Base-by-base conservation (phyloP, 2,888 invertebrate genomes). In the Coenonympha glycerion region DNA sequence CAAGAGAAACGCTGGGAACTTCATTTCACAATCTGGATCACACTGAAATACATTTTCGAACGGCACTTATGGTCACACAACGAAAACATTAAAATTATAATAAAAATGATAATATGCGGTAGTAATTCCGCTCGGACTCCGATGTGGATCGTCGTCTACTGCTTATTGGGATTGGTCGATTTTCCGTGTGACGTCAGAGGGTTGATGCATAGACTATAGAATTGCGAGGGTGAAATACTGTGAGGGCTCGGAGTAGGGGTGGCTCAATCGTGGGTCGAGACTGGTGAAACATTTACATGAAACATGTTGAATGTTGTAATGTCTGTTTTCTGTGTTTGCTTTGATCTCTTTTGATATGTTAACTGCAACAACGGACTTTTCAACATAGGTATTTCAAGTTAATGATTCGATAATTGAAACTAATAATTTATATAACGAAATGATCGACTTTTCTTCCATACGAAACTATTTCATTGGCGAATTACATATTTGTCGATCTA, bases 111-210 rank as follows among this genome's bases (percentile, higher is more conserved):
- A 64, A 71, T 76, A 69, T 76, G 79, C 78, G 74, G 71, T 73
- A 69, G 74, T 82, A 73, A 71, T 71, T 75, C 72, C 72, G 74
- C 75, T 68, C 70, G n/a, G n/a, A n/a, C n/a, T n/a, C n/a, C n/a
- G n/a, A 64, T 65, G 69, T 73, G 77, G 76, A 76, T 75, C 76
- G 83, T 81, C 76, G 79, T 81, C 75, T 73, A 82, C 85, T 84
- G 76, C 79, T 78, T 71, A 73, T 77, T 79, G 78, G 85, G 88
- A 90, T 90, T 90, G 89, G 89, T 89, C 89, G 90, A 90, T 89
- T 86, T 87, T 79, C 85, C 77, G 68, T 60, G 79, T 89, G 88
- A 89, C 89, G 89, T 89, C 89, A 89, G 82, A 79, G 88, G 88
- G 88, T 87, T 74, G 79, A 67, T 73, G 66, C 85, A 86, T 84